A percentile compares a stretch with the other conserved stretches of the same genome.
Conservation (phyloP, 2,888 invertebrate genomes). For the Dorcus hopei region DNA sequence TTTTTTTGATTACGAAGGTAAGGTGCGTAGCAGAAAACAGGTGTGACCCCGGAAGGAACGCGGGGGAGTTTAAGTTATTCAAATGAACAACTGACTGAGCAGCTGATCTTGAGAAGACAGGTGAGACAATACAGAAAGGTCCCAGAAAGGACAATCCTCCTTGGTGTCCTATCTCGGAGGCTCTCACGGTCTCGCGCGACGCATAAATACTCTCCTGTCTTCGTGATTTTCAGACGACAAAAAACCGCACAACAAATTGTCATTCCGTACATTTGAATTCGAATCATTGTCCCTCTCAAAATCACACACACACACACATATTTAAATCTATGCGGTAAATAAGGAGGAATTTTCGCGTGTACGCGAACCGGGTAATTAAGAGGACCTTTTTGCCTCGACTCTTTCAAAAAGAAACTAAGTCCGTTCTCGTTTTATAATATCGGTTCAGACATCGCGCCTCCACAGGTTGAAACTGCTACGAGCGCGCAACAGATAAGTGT, state of each 20-base stretch:
- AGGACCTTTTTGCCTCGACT: too few species aligned
- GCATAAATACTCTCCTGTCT: neutral
- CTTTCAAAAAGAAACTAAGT: too few species aligned
- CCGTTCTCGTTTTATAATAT: neutral
- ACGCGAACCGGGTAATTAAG: too few species aligned
- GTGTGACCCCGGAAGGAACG: constrained; percentile 32
- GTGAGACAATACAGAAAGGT: constrained; percentile 25
- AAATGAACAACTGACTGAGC: constrained; percentile 35
- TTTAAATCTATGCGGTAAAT: too few species aligned
- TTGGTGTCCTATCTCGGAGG: neutral
- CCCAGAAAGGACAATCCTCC: constrained; percentile 1
- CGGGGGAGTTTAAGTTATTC: constrained; percentile 34
- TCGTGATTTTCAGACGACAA: constrained; percentile 1
- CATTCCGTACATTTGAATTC: neutral
- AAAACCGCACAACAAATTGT: neutral
- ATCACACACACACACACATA: too few species aligned
- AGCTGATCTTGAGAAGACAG: constrained; percentile 33
- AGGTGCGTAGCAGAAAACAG: constrained; percentile 22
- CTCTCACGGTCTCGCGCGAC: constrained; percentile 2
- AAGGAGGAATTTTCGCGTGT: too few species aligned
- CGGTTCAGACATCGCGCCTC: constrained; percentile 8
- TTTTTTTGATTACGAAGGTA: constrained; percentile 5
- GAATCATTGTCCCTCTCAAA: too few species aligned
- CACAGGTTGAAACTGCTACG: neutral
- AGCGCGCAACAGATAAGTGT: constrained; percentile 6